Evolutionary conservation across 2,888 invertebrate species (phyloP), one percentile per base, ranked within the genome.

Genomic region (Agrotis puta): DNA sequence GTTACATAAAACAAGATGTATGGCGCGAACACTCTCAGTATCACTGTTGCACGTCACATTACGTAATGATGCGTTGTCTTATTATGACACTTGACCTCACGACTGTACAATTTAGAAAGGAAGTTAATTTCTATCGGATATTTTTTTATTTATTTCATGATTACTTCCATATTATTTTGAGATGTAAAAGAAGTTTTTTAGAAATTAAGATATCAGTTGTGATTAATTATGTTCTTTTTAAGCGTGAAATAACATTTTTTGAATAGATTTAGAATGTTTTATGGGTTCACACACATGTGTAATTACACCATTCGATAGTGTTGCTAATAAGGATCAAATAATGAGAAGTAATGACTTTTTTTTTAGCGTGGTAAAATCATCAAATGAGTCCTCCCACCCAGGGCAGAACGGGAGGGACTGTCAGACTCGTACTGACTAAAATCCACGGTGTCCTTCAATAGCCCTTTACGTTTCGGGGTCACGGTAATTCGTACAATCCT

Each of bases 1-100:
- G 76, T 77, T 77, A 80, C 63, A 77, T 77, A 77, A 39, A 77
- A 75, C 56, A 22, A 68, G 47, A 56, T 68, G 33, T 65, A 48
- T 47, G 68, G 51, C 45, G 56, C 47, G 68, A 65, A 64, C 13
- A 69, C 61, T 73, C 50, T 24, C 68, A 75, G 64, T 72, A 74
- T 77, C 74, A 74, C 79, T 78, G 67, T 71, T 74, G 68, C 77
- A 69, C 47, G 68, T 73, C 63, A 59, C 20, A 45, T 64, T 81
- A 79, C 57, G 48, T 77, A 81, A 79, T 45, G 24, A 6, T 71
- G 59, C 75, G 65, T 74, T 79, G 82, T 82, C 82, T 81, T 64
- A 82, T 80, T 81, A 81, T 79, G 77, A 74, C 81, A 64, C 74
- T 75, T 84, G 79, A 78, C 84, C 85, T 63, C 67, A 54, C 63